These are phyloP conservation scores for Salarias fasciatus DNA, from an alignment of 2,797 vertebrate species.

Conservation along the genomic window DNA sequence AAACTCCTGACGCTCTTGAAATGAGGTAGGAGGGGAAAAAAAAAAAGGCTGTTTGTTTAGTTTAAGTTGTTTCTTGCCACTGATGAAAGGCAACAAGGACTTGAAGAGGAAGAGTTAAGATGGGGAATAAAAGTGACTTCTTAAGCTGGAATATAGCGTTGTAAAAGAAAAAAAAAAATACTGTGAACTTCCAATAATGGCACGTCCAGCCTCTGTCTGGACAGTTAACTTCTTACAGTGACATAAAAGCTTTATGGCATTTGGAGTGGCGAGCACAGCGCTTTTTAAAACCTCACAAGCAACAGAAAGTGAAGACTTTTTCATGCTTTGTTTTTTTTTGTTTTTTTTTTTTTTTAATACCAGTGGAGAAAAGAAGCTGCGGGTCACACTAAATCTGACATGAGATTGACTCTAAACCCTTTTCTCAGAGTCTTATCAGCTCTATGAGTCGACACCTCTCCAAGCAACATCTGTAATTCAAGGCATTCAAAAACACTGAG, in stretches of 20 bases:
- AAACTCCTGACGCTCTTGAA: slow-evolving; percentile 69
- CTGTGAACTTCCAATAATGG: slow-evolving; percentile 55
- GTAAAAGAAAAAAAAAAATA: slow-evolving; percentile 20
- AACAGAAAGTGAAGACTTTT: slow-evolving; percentile 2
- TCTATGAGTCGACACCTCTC: slow-evolving; percentile 37
- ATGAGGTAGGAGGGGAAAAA: slow-evolving; percentile 84
- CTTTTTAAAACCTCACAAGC: slow-evolving; percentile 22
- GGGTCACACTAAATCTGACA: not conserved
- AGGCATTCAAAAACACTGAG: slow-evolving; percentile 1
- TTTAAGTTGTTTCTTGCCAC: slow-evolving; percentile 42
- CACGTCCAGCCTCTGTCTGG: not conserved
- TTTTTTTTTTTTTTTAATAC: not conserved
- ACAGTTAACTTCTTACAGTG: slow-evolving; percentile 13
- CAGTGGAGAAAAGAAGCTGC: slow-evolving; percentile 11
- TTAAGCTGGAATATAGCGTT: slow-evolving; percentile 13
- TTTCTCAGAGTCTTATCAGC: slow-evolving; percentile 45
- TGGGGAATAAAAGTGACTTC: too few relatives aligned
- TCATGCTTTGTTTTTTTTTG: too few relatives aligned
- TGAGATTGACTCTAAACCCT: slow-evolving; percentile 16
- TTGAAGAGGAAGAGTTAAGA: slow-evolving; percentile 17
- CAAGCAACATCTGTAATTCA: slow-evolving; percentile 14
- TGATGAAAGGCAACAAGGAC: slow-evolving; percentile 45
- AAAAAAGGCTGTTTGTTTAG: too few relatives aligned
- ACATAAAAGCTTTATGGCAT: slow-evolving; percentile 28
- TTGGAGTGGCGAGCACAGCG: slow-evolving; percentile 1